Evolutionary conservation across 1,140 invertebrate species (phyloP).

Genomic region (Tetranychus urticae): DNA sequence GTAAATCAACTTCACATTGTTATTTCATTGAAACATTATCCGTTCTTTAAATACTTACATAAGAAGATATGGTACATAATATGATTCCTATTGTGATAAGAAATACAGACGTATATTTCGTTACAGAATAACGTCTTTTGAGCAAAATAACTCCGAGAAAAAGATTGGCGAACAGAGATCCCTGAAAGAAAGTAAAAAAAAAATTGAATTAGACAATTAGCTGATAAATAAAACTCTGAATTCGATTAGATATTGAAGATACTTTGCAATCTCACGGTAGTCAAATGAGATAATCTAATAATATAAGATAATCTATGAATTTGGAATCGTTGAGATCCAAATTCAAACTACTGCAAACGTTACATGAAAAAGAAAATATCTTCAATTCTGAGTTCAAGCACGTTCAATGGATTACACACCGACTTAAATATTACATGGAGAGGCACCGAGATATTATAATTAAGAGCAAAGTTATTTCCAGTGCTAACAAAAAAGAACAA

Average conservation of each 20-base stretch:
- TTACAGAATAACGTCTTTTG: slow-evolving; percentile 52
- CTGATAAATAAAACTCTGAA: too few species aligned
- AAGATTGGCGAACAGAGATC: slow-evolving; percentile 88
- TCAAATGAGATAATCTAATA: too few species aligned
- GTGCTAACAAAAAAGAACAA: slow-evolving; percentile 83
- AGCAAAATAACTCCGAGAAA: slow-evolving; percentile 75
- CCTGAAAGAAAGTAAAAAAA: slow-evolving; percentile 26
- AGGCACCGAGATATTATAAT: slow-evolving; percentile 92
- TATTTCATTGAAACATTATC: not conserved
- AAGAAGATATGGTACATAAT: slow-evolving; percentile 70
- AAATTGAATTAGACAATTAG: not conserved
- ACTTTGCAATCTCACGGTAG: too few species aligned
- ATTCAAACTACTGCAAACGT: too few species aligned
- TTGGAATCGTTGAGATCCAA: too few species aligned
- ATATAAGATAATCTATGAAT: too few species aligned
- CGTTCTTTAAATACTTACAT: slow-evolving; percentile 17
- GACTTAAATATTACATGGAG: slow-evolving; percentile 96
- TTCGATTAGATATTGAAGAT: too few species aligned
- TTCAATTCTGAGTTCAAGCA: not conserved
- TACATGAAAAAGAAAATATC: too few species aligned
- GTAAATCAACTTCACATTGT: not conserved
- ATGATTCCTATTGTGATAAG: slow-evolving; percentile 79
- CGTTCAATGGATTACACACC: slow-evolving; percentile 29
- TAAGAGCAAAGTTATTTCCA: slow-evolving; percentile 84
- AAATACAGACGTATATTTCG: slow-evolving; percentile 72